phyloP scores from a whole-genome alignment of 2,888 invertebrate species.

The Lacanobia oleracea region DNA sequence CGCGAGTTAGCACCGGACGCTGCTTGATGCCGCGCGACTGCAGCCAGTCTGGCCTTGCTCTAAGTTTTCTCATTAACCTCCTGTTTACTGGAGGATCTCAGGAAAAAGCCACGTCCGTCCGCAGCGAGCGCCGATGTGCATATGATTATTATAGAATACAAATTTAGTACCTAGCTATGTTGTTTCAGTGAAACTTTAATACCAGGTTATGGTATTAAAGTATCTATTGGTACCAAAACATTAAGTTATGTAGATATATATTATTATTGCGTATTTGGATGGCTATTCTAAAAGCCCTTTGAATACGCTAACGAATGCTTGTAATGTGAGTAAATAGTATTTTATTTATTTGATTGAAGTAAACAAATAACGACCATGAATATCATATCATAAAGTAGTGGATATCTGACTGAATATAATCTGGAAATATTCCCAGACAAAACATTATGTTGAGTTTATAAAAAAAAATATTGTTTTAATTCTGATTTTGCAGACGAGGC shows the following conservation, averaged over 20 bases:
- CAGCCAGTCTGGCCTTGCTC: conserved; percentile 40
- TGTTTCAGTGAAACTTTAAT: conserved; percentile 1
- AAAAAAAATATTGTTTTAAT: too few species aligned
- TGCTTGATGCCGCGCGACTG: conserved; percentile 36
- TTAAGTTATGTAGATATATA: too few species aligned
- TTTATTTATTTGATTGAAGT: conserved; percentile 1
- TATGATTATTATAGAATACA: conserved; percentile 31
- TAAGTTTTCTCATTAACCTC: conserved; percentile 69
- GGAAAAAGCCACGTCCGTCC: conserved; percentile 32
- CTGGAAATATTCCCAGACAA: neutral
- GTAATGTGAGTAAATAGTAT: neutral
- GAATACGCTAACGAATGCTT: conserved; percentile 20
- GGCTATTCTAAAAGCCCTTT: neutral
- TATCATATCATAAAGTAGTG: neutral
- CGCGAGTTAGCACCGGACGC: conserved; percentile 58
- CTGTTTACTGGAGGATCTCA: conserved; percentile 55
- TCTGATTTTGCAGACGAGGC: neutral
- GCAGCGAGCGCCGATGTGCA: conserved; percentile 19
- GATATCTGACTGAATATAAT: neutral
- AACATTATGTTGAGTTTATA: neutral
- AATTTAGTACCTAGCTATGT: neutral
- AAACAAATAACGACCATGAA: conserved; percentile 23
- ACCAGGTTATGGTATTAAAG: neutral
- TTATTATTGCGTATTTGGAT: neutral
- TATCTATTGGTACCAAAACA: too few species aligned